Percentiles rank a stretch among this genome's conserved stretches.
Conservation (phyloP, 1,140 invertebrate genomes). For the Diabrotica virgifera region DNA sequence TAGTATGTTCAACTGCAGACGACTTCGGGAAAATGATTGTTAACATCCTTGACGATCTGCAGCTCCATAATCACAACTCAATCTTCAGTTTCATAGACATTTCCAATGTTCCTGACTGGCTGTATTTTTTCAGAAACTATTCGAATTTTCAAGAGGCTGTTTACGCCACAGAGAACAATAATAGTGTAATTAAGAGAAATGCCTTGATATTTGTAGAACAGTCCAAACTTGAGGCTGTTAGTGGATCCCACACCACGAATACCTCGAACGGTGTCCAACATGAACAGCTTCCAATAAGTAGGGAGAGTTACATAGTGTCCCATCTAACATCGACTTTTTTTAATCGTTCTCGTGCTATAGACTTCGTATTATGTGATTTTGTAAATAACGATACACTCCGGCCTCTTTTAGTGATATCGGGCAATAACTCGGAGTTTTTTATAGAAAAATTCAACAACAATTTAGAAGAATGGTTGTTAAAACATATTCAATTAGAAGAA, state of each 20-base stretch:
- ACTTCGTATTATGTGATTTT: slow-evolving; percentile 34
- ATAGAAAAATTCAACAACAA: slow-evolving; percentile 32
- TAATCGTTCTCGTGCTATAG: not conserved
- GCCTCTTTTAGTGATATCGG: slow-evolving; percentile 31
- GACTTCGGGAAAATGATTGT: slow-evolving; percentile 37
- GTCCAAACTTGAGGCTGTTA: slow-evolving; percentile 9
- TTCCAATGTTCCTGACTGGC: slow-evolving; percentile 42
- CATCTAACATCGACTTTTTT: not conserved
- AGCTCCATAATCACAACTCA: slow-evolving; percentile 37
- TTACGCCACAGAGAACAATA: slow-evolving; percentile 9
- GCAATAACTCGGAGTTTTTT: slow-evolving; percentile 29
- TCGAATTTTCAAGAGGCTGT: not conserved
- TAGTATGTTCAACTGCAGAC: slow-evolving; percentile 41
- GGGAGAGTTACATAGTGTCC: not conserved
- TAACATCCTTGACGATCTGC: slow-evolving; percentile 32
- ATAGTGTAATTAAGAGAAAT: slow-evolving; percentile 26
- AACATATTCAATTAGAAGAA: slow-evolving; percentile 42
- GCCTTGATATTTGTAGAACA: slow-evolving; percentile 34
- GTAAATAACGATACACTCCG: slow-evolving; percentile 33
- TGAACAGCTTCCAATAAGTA: not conserved
- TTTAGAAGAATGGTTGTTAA: slow-evolving; percentile 43
- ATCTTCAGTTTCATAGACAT: slow-evolving; percentile 43
- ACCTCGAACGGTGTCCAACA: not conserved
- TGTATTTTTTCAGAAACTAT: slow-evolving; percentile 13
- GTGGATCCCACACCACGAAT: slow-evolving; percentile 15